phyloP scores from a whole-genome alignment of 2,113 vertebrate genomes.

The Takifugu bimaculatus region DNA sequence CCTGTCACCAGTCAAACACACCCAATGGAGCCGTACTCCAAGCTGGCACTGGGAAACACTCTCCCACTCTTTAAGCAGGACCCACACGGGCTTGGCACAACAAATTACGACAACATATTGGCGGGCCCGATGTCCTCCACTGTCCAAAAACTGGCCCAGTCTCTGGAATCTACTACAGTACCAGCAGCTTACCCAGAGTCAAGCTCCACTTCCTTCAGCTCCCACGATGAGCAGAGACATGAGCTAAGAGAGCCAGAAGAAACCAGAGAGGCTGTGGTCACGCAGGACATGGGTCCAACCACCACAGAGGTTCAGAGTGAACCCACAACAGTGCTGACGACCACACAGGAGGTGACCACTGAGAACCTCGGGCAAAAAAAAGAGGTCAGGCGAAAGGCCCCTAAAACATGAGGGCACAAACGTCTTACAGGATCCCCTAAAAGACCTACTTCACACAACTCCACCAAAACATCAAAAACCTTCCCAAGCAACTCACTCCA shows the following conservation, averaged over 20 bases:
- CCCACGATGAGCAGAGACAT: conserved; percentile 43
- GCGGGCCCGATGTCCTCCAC: conserved; percentile 35
- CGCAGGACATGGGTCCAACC: conserved; percentile 24
- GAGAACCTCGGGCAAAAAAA: conserved; percentile 37
- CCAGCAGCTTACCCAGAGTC: conserved; percentile 41
- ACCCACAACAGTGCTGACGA: conserved; percentile 35
- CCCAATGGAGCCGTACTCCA: conserved; percentile 53
- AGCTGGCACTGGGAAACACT: conserved; percentile 46
- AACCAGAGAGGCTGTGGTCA: conserved; percentile 28
- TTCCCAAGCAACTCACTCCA: background rate
- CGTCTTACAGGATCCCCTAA: conserved; percentile 18
- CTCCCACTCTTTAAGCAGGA: conserved; percentile 65
- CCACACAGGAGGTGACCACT: conserved; percentile 24
- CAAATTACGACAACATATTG: conserved; percentile 68
- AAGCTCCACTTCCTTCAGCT: conserved; percentile 24
- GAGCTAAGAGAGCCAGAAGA: conserved; percentile 40
- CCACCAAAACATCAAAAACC: conserved; percentile 34
- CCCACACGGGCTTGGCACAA: conserved; percentile 62
- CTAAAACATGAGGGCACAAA: conserved; percentile 32
- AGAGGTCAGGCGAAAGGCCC: conserved; percentile 19
- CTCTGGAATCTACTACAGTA: conserved; percentile 37
- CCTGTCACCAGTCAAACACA: conserved; percentile 78
- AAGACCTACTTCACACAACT: conserved; percentile 7
- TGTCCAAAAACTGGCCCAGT: conserved; percentile 29
- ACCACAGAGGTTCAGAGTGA: conserved; percentile 18